Evolutionary conservation across 1,140 invertebrate species (phyloP).

Genomic region (Orchesella cincta): DNA sequence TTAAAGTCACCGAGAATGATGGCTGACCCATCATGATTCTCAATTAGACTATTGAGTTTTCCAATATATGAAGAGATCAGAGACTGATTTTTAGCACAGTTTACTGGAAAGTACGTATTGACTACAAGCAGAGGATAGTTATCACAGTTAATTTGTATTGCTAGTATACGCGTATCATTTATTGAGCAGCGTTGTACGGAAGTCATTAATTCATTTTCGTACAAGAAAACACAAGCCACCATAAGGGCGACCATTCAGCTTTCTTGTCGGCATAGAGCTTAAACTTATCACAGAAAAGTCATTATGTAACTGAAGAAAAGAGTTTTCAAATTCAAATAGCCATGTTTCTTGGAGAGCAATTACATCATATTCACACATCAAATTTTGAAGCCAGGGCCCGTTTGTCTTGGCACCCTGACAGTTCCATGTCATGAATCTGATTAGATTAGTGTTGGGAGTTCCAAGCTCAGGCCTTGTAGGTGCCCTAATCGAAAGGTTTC

Average conservation of each 20-base stretch:
- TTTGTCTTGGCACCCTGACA: not conserved
- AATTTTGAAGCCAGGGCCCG: not conserved
- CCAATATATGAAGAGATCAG: not conserved
- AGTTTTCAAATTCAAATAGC: not conserved
- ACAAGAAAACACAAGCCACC: not conserved
- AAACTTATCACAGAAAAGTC: not conserved
- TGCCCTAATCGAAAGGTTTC: too few relatives aligned
- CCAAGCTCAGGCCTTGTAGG: not conserved
- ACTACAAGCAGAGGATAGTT: not conserved
- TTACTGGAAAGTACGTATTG: constrained; percentile 15
- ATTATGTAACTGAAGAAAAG: not conserved
- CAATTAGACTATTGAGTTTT: not conserved
- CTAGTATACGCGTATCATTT: not conserved
- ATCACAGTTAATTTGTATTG: not conserved
- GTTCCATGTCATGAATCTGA: not conserved
- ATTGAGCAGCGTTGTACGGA: not conserved
- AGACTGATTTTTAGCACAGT: not conserved
- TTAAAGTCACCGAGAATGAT: constrained; percentile 5
- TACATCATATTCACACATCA: not conserved
- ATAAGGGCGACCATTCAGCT: not conserved
- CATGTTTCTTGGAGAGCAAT: constrained; percentile 2
- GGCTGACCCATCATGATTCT: not conserved
- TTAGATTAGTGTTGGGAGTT: not conserved
- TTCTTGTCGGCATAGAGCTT: not conserved
- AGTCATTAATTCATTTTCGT: not conserved